A percentile compares a stretch with the other conserved stretches of the same genome.
These are phyloP conservation scores for Drosophila teissieri DNA, from an alignment of 1,140 invertebrate genomes.

Conservation along the genomic window DNA sequence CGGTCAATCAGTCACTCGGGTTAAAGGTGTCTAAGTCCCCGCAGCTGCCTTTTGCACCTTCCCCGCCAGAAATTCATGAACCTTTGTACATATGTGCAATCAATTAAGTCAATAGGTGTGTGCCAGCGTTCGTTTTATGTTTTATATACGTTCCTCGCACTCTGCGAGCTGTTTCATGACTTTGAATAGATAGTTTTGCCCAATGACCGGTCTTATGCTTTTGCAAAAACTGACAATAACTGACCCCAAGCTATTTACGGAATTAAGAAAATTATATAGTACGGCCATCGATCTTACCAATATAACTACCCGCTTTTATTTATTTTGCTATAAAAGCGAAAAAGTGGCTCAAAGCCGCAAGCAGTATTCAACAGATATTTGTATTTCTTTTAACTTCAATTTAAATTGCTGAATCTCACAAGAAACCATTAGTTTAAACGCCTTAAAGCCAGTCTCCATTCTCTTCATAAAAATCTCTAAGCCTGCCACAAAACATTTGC, in stretches of 20 bases:
- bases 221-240: conserved; percentile 7
- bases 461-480: neutral
- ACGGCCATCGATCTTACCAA: neutral
- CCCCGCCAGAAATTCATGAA: conserved; percentile 42
- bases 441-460: neutral
- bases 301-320: neutral
- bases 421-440: neutral
- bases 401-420: neutral
- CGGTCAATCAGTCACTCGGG: conserved; percentile 36
- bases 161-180: conserved; percentile 29
- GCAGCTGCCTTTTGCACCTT: conserved; percentile 23
- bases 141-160: conserved; percentile 13
- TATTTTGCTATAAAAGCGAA: neutral
- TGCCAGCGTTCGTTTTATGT: conserved; percentile 28
- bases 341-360: neutral
- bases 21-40: conserved; percentile 62
- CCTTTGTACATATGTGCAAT: conserved; percentile 59
- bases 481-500: conserved; percentile 22
- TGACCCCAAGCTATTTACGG: neutral
- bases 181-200: conserved; percentile 48
- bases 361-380: neutral
- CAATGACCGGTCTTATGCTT: conserved; percentile 14
- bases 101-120: conserved; percentile 77
- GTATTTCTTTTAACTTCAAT: neutral
- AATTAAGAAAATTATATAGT: conserved; percentile 7